These are phyloP conservation scores for Onychostruthus taczanowskii DNA, from an alignment of 2,113 vertebrate species.

Conservation along the genomic window DNA sequence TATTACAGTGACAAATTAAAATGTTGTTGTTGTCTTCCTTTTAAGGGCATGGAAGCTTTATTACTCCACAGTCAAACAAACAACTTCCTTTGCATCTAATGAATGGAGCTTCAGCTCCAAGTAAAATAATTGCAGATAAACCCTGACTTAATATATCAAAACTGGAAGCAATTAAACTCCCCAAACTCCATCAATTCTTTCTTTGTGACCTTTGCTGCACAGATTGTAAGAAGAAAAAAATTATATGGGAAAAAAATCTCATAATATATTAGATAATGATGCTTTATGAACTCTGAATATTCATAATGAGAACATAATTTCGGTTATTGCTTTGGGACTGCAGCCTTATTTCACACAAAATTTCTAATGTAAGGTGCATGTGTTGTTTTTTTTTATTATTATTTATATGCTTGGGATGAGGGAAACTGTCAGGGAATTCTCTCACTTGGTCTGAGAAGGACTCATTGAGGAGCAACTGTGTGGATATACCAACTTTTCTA, in stretches of 20 bases:
- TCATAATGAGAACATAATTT: not conserved
- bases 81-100: slow-evolving; percentile 25
- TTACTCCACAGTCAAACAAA: slow-evolving; percentile 31
- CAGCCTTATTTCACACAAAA: not conserved
- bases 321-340: not conserved
- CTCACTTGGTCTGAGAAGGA: not conserved
- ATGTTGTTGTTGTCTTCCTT: slow-evolving; percentile 23
- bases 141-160: not conserved
- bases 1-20: slow-evolving; percentile 36
- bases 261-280: not conserved
- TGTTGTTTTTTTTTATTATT: not conserved
- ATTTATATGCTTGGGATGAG: not conserved
- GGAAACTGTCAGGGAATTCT: not conserved
- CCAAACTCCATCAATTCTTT: not conserved
- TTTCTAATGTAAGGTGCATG: not conserved
- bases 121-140: slow-evolving; percentile 23
- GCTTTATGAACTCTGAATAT: not conserved
- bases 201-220: not conserved
- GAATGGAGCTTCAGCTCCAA: slow-evolving; percentile 13
- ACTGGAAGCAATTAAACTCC: slow-evolving; percentile 1
- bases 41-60: slow-evolving; percentile 10
- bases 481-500: not conserved
- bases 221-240: not conserved
- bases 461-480: not conserved
- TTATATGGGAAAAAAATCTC: not conserved